Evolutionary conservation across 1,140 invertebrate genomes (phyloP), one percentile per base, ranked within the genome.

Genomic region (Dendroctonus valens): DNA sequence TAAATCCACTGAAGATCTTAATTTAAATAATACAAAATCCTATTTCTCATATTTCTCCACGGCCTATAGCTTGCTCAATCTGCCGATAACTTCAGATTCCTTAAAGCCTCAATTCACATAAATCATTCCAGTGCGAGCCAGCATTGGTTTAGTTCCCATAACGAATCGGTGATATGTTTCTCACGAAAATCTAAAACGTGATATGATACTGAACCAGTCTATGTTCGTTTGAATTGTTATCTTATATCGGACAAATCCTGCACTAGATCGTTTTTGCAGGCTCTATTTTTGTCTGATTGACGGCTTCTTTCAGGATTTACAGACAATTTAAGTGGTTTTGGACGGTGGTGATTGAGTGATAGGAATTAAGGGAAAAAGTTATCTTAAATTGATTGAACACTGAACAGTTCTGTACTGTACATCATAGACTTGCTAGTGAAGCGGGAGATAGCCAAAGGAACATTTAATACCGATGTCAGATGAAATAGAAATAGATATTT

Each of bases 101-200:
- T 40, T 54, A 39, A 54, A 54, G 38, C 48, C 48, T 50, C 12
- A 7, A 15, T 12, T 50, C 12, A 41, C 15, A 61, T 61, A 48
- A 61, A 61, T 61, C 59, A 61, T 48, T 50, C 39, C 26, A 37
- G 26, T 38, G n/a, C 14, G 4, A 11, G 5, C 59, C 15, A 9
- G 12, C 40, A 54, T 26, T 63, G 52, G 60, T 11, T 63, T 63
- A 54, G 51, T 63, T 63, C 60, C 60, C 60, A 63, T 63, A 52
- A 63, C 60, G 51, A 63, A 54, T 54, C n/a, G 11, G 41, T 26
- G 60, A 63, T 63, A 63, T 63, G 60, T 63, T 63, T 63, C 60
- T 63, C 60, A 63, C 60, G 60, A 63, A 63, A 54, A 63, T 51
- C 59, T n/a, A 52, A 50, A 61, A 61, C 60, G 60, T 63, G 60